Base-by-base conservation (phyloP, 2,113 vertebrate species). In the Herpailurus yagouaroundi region DNA sequence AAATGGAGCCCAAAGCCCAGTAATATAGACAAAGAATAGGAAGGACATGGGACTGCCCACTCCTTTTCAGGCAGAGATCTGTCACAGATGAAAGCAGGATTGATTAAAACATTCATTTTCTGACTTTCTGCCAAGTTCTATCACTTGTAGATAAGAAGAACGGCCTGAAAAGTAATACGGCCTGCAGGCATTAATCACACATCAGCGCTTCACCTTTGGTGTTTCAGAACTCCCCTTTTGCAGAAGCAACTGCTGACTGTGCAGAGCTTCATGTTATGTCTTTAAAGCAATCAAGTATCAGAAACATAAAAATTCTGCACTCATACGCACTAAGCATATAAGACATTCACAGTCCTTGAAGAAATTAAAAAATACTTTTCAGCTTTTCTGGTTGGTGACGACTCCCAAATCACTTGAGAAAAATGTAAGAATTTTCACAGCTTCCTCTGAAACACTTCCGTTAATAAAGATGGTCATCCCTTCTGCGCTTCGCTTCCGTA, bases 61-160 rank as follows among this genome's bases (percentile, higher is more conserved):
- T 66, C 57, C 33, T 82, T 64, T 64, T 66, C 16, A 55, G 25
- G 31, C 71, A 77, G 77, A 76, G n/a, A 86, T 89, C 91, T 89
- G 66, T 95, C 89, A 92, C 29, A 41, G 69, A 88, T 19, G 68
- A 91, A 91, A 79, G 95, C 36, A 52, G 36, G 16, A 55, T 82
- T 91, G 60, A 98, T 79, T 66, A 79, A 82, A 97, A 71, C 87
- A 74, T 41, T 76, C 29, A 73, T 93, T 96, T 76, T 41, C 77
- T 81, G 52, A 86, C 73, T 85, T 94, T 64, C 77, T 95, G 85
- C 66, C 81, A 77, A 95, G 21, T 81, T 79, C 21, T 89, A 89
- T 36, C 71, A 64, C 77, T 91, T 29, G 45, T 48, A 86, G 82
- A 83, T 93, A 98, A 74, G 48, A 86, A 69, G 57, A 63, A 74